Base-by-base conservation (phyloP, 2,888 invertebrate species). In the Troides helena region DNA sequence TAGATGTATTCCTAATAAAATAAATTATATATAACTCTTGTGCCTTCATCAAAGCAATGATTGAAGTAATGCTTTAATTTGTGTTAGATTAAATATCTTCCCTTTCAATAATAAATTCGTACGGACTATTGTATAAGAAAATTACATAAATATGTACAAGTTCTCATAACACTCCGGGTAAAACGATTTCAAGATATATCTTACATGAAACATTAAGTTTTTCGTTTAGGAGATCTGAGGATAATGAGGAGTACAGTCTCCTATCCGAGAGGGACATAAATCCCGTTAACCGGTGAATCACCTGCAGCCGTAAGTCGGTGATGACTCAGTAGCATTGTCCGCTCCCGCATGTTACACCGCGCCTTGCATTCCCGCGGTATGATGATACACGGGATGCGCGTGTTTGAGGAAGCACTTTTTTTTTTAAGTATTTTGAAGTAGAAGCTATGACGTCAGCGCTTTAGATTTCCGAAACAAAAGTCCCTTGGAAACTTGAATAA, bases 261-360 rank as follows among this genome's bases (percentile, higher is more conserved):
- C 36, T 36, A 36, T 30, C 30, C 23, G 17, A 1, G 56, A 25
- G 36, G 1, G 53, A 30, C 21, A 36, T 53, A 60, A 59, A 53
- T 64, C 64, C 64, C 64, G 68, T 68, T 63, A 60, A n/a, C 23
- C 61, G 62, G 61, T 74, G 74, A 74, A 70, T 73, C 74, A 74
- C 56, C 67, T 43, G 39, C 57, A 70, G 66, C 69, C 65, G 69
- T 60, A 39, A 14, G 58, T 57, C 58, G 57, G 61, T 68, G 71
- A 70, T 69, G 71, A 71, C 63, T 68, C 70, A 71, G 71, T 57
- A 21, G 25, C 71, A 59, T 74, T 74, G 73, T 74, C 64, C 67
- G 63, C 65, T 69, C 65, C 67, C 68, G 36, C 39, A 64, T 63
- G 53, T 71, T 72, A 62, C 71, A 66, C 69, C 72, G 68, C 23